These are phyloP conservation scores for Hypercompe scribonia DNA, from an alignment of 2,888 invertebrate genomes.

Conservation along the genomic window DNA sequence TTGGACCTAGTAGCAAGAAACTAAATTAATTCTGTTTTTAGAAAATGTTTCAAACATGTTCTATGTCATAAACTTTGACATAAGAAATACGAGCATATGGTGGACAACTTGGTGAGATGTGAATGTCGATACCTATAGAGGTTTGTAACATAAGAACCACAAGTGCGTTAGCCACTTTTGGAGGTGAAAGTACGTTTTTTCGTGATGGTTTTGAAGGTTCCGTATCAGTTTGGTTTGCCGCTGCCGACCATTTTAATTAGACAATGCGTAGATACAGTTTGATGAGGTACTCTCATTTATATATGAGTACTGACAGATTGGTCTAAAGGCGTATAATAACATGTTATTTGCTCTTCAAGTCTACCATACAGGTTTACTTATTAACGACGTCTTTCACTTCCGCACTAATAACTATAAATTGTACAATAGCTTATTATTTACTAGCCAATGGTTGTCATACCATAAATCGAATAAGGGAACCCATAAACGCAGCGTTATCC, in stretches of 20 bases:
- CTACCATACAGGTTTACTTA: constrained; percentile 1
- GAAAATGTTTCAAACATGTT: background rate
- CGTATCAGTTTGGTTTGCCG: background rate
- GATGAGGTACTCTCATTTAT: background rate
- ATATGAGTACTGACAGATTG: background rate
- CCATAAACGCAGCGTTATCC: constrained; percentile 15
- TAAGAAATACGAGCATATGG: too few species aligned
- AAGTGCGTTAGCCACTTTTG: background rate
- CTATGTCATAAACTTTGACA: too few species aligned
- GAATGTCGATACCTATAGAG: too few species aligned
- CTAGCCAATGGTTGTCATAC: constrained; percentile 15
- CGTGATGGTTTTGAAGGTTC: background rate
- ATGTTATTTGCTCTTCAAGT: background rate
- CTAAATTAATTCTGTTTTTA: background rate
- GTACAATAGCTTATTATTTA: constrained; percentile 15
- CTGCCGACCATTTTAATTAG: background rate
- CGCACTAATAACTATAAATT: constrained; percentile 10
- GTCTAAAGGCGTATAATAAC: background rate
- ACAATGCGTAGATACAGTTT: background rate
- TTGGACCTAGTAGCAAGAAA: background rate
- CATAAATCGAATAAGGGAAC: constrained; percentile 18
- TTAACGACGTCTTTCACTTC: constrained; percentile 1
- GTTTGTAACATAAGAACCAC: too few species aligned
- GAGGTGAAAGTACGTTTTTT: background rate
- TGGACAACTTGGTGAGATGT: too few species aligned